Evolutionary conservation across 1,140 invertebrate genomes (phyloP), one percentile per base, ranked within the genome.

Genomic region (Pygmarrhopalites habei): DNA sequence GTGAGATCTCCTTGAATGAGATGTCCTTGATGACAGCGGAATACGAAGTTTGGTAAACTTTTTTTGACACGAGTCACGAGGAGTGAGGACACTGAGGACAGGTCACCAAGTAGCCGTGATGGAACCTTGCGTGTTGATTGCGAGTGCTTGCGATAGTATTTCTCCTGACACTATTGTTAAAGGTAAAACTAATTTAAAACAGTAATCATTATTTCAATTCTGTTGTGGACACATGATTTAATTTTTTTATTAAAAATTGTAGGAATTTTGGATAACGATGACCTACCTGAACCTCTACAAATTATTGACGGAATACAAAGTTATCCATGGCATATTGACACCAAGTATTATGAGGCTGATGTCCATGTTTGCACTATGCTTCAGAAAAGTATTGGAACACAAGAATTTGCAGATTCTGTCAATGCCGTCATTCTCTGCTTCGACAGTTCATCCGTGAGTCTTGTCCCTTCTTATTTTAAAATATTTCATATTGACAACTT

Each of bases 281-380:
- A 15, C 5, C 28, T 52, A 29, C 49, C 49, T 4, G 49, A 52
- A 15, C 49, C 49, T 14, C n/a, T 52, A 26, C 5, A 28, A 26
- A 15, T 52, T 28, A 52, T 23, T 26, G 49, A 52, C 25, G 73
- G 77, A 35, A 72, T 81, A 32, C 65, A 74, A 25, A 75, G 77
- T 53, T 82, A 81, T 74, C 71, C 77, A 12, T 84, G 83, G 82
- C 72, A 80, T 58, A 81, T 86, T 60, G 77, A 82, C 43, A 86
- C 82, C 29, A 86, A 86, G 72, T 86, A 86, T 77, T 86, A 86
- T 64, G 79, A 78, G 57, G 77, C 82, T 26, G 77, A 81, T 72
- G 75, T 85, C 39, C 68, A 79, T 30, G 61, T 86, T 5, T 83
- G 80, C 70, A 62, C 73, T 0, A 74, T 80, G n/a, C 71, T 78